Evolutionary conservation across 2,113 vertebrate genomes (phyloP), one percentile per base, ranked within the genome.

Genomic region (Leiothrix lutea): DNA sequence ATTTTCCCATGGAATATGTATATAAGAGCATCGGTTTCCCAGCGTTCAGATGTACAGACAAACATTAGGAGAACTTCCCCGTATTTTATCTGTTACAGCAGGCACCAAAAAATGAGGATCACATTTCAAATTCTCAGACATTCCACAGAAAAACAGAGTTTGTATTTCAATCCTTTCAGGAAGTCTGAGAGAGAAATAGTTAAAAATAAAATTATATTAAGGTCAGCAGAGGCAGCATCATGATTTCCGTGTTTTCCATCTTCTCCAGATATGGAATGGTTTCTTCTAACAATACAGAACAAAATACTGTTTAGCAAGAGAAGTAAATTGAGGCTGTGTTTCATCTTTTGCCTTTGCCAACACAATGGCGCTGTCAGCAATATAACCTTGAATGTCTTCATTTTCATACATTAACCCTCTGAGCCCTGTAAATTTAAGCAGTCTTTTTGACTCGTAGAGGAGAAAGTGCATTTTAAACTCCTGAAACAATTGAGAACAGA

Each of bases 251-350:
- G 33, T 62, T 79, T 85, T 58, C 60, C 31, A 38, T 74, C 40
- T 73, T 94, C 16, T 94, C 53, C 54, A 88, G 56, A 78, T 57
- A 79, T 9, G 61, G 66, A 88, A 80, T 58, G 7, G 62, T 80
- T 50, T 79, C 57, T 83, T 48, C 42, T 60, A 86, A 73, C n/a
- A 74, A 61, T 50, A 54, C 8, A 50, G 58, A 83, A 75, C 40
- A 89, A 94, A 86, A 61, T 50, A 40, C 11, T 35, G 2, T 67
- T 61, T 91, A 96, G 50, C 62, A 80, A 82, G 70, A 85, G 74
- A 92, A 81, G 53, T 81, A 94, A 95, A 96, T 45, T 75, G 70
- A 94, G 42, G 69, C 57, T 75, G 25, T 67, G 48, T 88, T 80
- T 95, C 57, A 48, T 80, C 80, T 95, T 93, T 31, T 93, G 50